Conservation (phyloP, 2,113 vertebrate species). For the Myodes glareolus region DNA sequence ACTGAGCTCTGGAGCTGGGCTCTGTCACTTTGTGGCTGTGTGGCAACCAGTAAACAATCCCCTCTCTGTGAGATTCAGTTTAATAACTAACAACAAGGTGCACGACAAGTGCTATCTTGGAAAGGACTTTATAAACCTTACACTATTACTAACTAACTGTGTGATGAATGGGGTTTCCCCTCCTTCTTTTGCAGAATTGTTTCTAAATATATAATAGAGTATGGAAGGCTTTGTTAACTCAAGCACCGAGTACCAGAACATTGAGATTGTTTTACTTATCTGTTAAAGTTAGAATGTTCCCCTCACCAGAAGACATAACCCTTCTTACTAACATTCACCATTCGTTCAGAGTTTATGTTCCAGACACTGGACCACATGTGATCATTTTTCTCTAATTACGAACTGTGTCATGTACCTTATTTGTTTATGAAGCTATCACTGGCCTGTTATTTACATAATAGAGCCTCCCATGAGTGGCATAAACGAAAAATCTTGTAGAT, state of each 20-base stretch:
- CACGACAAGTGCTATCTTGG: background rate
- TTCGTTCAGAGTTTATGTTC: background rate
- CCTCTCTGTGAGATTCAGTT: background rate
- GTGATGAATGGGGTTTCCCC: background rate
- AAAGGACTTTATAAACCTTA: background rate
- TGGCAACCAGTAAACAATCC: background rate
- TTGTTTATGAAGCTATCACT: background rate
- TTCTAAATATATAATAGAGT: background rate
- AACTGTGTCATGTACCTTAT: background rate
- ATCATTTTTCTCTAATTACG: background rate
- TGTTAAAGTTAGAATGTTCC: background rate
- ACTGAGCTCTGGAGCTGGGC: background rate
- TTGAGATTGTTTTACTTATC: background rate
- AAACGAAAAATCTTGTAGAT: background rate
- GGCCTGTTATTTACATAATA: background rate
- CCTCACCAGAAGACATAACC: background rate
- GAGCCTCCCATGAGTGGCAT: background rate
- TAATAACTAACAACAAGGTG: background rate
- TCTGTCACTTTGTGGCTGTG: background rate
- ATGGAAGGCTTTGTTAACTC: background rate
- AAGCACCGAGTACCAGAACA: background rate
- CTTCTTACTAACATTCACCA: background rate
- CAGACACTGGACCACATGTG: background rate
- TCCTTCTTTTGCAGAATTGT: background rate
- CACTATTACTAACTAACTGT: background rate